A percentile compares a stretch with the other conserved stretches of the same genome.
Conservation (phyloP, 2,113 vertebrate genomes). For the Python bivittatus region DNA sequence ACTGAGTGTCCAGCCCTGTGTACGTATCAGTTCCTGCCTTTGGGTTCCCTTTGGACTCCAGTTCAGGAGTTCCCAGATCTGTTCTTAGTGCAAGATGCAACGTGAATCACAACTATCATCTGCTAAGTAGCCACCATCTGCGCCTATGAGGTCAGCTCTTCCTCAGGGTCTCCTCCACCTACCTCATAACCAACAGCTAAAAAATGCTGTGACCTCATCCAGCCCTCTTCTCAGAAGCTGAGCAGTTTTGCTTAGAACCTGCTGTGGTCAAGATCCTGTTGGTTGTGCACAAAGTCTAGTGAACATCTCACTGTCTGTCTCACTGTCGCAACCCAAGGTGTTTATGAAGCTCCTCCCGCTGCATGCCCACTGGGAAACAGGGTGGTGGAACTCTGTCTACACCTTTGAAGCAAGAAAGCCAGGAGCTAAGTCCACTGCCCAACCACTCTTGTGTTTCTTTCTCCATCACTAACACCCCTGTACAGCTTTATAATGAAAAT, state of each 20-base stretch:
- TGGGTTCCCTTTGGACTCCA: too few species aligned
- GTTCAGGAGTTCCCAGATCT: too few species aligned
- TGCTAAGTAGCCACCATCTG: too few species aligned
- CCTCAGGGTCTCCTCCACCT: too few species aligned
- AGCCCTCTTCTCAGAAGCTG: too few species aligned
- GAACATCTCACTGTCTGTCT: neutral
- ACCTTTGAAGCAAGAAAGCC: neutral
- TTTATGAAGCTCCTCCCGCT: neutral
- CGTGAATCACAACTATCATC: too few species aligned
- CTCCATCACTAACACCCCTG: neutral
- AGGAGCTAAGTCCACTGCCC: neutral
- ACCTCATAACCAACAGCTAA: too few species aligned
- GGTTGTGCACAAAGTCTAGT: neutral
- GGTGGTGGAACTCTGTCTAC: neutral
- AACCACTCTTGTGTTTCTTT: neutral
- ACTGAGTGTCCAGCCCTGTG: too few species aligned
- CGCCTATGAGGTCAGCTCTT: too few species aligned
- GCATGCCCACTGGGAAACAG: neutral
- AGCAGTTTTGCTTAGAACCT: neutral
- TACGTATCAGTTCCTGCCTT: too few species aligned
- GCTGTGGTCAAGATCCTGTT: neutral
- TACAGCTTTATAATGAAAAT: neutral
- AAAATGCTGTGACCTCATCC: too few species aligned
- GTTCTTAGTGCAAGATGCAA: too few species aligned
- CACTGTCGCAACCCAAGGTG: neutral